Evolutionary conservation across 1,140 invertebrate species (phyloP).

Genomic region (Macrocentrus cingulum): DNA sequence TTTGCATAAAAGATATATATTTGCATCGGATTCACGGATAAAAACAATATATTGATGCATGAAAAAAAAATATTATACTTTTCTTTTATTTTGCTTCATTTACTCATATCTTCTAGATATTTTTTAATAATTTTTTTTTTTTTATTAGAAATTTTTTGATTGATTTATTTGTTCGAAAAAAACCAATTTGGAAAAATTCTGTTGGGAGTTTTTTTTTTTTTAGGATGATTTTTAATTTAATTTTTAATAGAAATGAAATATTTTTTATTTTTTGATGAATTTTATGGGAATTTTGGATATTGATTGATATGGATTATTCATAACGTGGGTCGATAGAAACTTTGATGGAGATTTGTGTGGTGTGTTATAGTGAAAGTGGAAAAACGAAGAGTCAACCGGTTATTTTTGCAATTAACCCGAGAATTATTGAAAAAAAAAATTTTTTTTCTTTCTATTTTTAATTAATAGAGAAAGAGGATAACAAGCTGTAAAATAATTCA

Average conservation of each 20-base stretch:
- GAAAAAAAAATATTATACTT: not conserved
- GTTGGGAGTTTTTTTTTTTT: too few species aligned
- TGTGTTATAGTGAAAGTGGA: conserved; percentile 11
- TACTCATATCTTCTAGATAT: too few species aligned
- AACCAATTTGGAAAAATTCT: too few species aligned
- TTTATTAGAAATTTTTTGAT: too few species aligned
- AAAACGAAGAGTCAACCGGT: conserved; percentile 20
- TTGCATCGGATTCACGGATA: not conserved
- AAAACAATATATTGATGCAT: not conserved
- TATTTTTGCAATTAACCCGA: conserved; percentile 6
- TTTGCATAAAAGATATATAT: conserved; percentile 14
- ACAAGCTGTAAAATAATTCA: too few species aligned
- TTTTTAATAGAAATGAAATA: not conserved
- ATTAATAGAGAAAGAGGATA: too few species aligned
- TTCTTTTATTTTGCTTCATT: too few species aligned
- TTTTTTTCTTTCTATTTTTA: too few species aligned
- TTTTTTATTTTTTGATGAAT: not conserved
- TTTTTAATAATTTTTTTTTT: too few species aligned
- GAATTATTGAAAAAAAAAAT: conserved; percentile 8
- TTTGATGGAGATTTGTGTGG: conserved; percentile 5
- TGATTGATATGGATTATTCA: not conserved
- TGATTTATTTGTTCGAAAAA: too few species aligned
- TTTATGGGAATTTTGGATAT: too few species aligned
- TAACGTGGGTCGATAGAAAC: conserved; percentile 4
- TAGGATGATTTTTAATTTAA: too few species aligned